Evolutionary conservation across 2,888 invertebrate genomes (phyloP).

Genomic region (Schizaphis graminum): DNA sequence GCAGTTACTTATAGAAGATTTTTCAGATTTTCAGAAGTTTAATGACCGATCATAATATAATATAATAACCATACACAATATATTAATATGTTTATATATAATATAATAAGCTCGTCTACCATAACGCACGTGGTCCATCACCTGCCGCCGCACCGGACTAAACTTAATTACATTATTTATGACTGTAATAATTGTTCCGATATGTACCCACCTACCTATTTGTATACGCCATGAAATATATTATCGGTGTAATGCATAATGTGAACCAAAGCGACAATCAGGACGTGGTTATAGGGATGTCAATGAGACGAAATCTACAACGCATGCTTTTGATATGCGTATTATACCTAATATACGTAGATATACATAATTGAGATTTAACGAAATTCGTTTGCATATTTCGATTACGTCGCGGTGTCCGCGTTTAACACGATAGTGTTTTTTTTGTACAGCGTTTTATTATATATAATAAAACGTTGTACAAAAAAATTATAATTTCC

Average conservation of each 20-base stretch:
- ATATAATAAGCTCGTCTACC: background rate
- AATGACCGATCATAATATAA: background rate
- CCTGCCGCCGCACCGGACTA: background rate
- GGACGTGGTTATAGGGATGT: background rate
- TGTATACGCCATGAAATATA: background rate
- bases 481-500: background rate
- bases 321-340: background rate
- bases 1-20: background rate
- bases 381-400: background rate
- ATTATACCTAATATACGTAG: background rate
- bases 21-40: background rate
- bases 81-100: background rate
- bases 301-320: background rate
- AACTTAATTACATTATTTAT: background rate
- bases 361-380: background rate
- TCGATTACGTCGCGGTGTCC: background rate
- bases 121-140: background rate
- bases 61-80: background rate
- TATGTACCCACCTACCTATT: background rate
- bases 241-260: background rate
- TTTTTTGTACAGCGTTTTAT: too few species aligned
- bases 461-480: background rate
- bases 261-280: background rate
- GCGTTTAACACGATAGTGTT: background rate
- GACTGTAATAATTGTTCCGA: background rate